Evolutionary conservation across 2,888 invertebrate genomes (phyloP).

Genomic region (Chrysolina oricalcia): DNA sequence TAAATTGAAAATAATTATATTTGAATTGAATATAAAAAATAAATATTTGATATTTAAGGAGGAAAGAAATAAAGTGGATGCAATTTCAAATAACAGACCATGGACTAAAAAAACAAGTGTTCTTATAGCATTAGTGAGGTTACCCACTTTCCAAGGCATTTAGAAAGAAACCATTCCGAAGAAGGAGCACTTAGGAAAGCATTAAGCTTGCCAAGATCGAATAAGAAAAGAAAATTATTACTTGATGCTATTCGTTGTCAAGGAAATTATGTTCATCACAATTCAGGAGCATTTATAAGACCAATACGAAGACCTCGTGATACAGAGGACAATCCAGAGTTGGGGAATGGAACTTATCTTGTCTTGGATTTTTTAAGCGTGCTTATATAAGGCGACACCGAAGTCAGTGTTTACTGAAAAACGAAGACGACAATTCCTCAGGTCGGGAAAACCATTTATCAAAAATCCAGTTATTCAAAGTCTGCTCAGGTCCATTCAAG

Average conservation of each 20-base stretch:
- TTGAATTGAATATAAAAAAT: no score
- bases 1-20: no score
- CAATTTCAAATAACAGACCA: no score
- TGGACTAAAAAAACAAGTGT: conserved; percentile 34
- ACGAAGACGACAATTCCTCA: background rate
- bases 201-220: background rate
- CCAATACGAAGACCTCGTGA: conserved; percentile 23
- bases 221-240: conserved; percentile 30
- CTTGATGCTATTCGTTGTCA: conserved; percentile 32
- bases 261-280: conserved; percentile 25
- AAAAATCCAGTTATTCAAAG: background rate
- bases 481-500: background rate
- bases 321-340: background rate
- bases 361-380: conserved; percentile 11
- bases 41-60: no score
- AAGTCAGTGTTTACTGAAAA: conserved; percentile 21
- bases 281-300: background rate
- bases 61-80: no score
- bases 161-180: conserved; percentile 18
- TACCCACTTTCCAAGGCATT: conserved; percentile 27
- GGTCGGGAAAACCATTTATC: conserved; percentile 12
- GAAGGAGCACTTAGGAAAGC: conserved; percentile 31
- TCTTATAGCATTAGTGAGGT: conserved; percentile 28
- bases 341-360: background rate
- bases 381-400: conserved; percentile 7